These are phyloP conservation scores for Oreortyx pictus DNA, from an alignment of 2,797 vertebrate genomes.

Conservation along the genomic window DNA sequence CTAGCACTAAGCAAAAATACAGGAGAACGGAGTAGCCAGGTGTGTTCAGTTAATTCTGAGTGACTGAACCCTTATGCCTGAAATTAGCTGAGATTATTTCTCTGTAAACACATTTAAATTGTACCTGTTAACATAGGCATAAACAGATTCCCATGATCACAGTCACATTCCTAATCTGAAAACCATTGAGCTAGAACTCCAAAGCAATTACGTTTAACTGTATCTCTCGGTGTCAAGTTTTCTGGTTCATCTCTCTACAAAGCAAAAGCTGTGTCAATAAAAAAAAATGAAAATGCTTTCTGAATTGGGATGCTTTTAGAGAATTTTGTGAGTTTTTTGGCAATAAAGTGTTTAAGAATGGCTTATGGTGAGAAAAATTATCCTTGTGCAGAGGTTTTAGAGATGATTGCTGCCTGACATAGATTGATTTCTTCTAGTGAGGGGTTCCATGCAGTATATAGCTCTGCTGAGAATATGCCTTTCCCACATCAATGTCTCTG, in stretches of 20 bases:
- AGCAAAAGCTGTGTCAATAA: neutral
- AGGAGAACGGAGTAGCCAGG: neutral
- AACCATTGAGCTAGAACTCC: neutral
- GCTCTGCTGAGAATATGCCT: neutral
- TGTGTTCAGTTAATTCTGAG: neutral
- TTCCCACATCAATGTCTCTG: neutral
- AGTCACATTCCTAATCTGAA: neutral
- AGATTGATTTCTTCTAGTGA: neutral
- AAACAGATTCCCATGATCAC: neutral
- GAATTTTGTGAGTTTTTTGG: neutral
- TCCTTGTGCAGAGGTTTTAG: neutral
- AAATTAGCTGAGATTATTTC: neutral
- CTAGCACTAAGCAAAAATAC: neutral
- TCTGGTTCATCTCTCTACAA: neutral
- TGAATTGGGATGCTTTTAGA: accelerated
- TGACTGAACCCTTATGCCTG: neutral
- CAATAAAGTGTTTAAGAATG: neutral
- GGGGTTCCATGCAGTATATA: neutral
- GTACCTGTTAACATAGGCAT: neutral
- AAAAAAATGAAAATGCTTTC: neutral
- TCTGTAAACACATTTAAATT: neutral
- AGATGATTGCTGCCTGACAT: neutral
- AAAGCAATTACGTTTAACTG: neutral
- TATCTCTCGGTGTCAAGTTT: neutral
- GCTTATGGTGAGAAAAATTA: neutral